A percentile compares a stretch with the other conserved stretches of the same genome.
Conservation (phyloP, 2,113 vertebrate species). For the Megaceryle torquata region DNA sequence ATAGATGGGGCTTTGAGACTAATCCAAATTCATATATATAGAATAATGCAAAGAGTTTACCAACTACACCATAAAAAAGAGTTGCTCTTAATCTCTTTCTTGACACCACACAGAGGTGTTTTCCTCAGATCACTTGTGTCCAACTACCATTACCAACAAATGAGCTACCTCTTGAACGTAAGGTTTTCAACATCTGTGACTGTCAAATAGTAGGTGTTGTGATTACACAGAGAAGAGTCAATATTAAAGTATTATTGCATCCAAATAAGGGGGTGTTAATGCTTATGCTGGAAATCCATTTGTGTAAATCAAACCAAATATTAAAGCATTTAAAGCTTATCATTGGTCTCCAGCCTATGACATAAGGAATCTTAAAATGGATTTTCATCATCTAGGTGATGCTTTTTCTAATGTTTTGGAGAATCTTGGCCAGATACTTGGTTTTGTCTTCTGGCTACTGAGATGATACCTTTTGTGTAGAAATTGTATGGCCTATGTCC, state of each 20-base stretch:
- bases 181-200: neutral
- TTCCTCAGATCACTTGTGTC: neutral
- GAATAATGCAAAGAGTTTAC: neutral
- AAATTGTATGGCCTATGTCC: neutral
- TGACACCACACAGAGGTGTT: neutral
- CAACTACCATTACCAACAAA: neutral
- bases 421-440: neutral
- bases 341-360: neutral
- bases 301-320: neutral
- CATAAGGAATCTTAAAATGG: neutral
- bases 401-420: neutral
- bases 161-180: accelerated
- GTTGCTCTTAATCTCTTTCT: neutral
- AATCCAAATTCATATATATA: neutral
- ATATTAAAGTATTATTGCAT: accelerated
- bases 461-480: neutral
- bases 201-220: neutral
- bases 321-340: neutral
- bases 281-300: neutral
- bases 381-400: neutral
- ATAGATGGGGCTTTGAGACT: neutral
- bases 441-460: neutral
- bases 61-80: neutral
- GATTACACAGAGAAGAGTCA: neutral
- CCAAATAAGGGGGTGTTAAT: neutral